Conservation (phyloP, 1,140 invertebrate species). For the Mactra quadrangularis region DNA sequence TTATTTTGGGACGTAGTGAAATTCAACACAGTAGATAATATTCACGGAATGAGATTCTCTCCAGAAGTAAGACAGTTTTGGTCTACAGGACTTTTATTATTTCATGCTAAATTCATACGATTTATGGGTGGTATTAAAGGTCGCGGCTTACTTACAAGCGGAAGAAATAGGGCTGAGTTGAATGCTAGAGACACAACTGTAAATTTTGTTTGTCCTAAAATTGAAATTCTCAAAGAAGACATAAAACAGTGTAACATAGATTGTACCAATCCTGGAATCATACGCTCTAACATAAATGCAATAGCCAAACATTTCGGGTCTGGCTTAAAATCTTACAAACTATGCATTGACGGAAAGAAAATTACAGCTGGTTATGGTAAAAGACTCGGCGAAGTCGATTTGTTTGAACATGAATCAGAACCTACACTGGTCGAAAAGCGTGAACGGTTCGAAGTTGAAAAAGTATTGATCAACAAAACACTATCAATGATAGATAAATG, state of each 20-base stretch:
- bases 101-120: slow-evolving; percentile 2
- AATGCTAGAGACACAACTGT: neutral
- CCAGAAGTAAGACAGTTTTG: slow-evolving; percentile 14
- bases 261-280: neutral
- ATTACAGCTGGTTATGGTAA: neutral
- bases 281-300: neutral
- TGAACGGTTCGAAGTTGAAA: neutral
- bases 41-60: neutral
- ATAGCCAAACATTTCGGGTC: neutral
- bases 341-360: slow-evolving; percentile 8
- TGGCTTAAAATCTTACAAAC: neutral
- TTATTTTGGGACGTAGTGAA: slow-evolving; percentile 3
- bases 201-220: slow-evolving; percentile 8
- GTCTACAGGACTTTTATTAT: neutral
- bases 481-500: neutral
- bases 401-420: neutral
- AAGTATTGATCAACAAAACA: neutral
- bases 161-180: neutral
- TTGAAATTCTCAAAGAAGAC: neutral
- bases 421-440: neutral
- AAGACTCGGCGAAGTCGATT: neutral
- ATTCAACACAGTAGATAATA: neutral
- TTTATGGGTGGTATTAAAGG: neutral
- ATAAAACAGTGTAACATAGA: neutral
- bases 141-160: neutral